Evolutionary conservation across 2,113 vertebrate species (phyloP), one percentile per base, ranked within the genome.

Genomic region (Eonycteris spelaea): DNA sequence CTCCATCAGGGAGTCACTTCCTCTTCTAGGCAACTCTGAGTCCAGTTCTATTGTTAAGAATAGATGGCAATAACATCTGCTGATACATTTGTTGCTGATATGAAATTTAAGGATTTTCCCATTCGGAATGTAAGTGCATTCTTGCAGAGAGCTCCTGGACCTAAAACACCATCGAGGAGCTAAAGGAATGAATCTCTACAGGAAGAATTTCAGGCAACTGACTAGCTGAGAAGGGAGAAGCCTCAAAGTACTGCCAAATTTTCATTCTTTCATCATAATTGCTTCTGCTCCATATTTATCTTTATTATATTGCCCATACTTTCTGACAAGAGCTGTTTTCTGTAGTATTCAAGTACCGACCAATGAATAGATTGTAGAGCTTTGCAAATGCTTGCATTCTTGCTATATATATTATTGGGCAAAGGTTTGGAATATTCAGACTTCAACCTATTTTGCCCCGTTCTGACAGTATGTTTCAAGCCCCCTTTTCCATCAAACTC

Each of bases 371-470:
- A 90, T 28, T 10, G 0, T 33, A 57, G 7, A 89, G 48, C 22
- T 95, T 14, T 96, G 95, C 74, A 86, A n/a, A 40, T 86, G 28
- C 53, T 95, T 97, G 48, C 43, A 35, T 95, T 92, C 65, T 97
- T 96, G 67, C 57, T 59, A 26, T 40, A 6, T 85, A 21, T 94
- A 85, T 94, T 75, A 93, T 53, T 89, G 73, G 83, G 71, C 86
- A 57, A 78, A 55, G 2, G 18, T 70, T 89, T 95, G 74, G 63
- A 68, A 86, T 73, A 86, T 2, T 75, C 9, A 0, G 55, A 21
- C 90, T 94, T n/a, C 89, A 90, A n/a, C 75, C 24, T 96, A 40
- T 87, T 86, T 82, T 75, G 35, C 28, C 33, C 26, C 55, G 33
- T 78, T 92, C 85, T 94, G 33, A 70, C 74, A 65, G 26, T 21